These are phyloP conservation scores for Podarcis muralis DNA, from an alignment of 2,113 vertebrate genomes.

Conservation along the genomic window DNA sequence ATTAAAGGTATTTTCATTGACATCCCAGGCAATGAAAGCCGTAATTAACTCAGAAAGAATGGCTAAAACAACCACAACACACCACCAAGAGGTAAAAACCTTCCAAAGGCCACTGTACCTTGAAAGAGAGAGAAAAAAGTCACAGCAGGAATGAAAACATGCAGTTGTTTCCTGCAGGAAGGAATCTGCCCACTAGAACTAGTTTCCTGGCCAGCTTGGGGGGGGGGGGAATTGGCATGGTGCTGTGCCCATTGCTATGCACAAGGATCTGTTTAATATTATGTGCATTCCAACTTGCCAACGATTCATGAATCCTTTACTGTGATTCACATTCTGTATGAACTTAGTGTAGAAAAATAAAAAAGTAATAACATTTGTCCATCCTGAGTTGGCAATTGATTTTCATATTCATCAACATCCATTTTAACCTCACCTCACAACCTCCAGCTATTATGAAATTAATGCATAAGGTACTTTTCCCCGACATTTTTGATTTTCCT, in stretches of 20 bases:
- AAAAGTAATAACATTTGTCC: background rate
- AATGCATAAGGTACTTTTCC: background rate
- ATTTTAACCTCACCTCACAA: slow-evolving; percentile 33
- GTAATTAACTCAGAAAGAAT: slow-evolving; percentile 30
- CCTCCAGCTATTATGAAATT: background rate
- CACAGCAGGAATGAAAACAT: slow-evolving; percentile 47
- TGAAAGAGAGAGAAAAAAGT: background rate
- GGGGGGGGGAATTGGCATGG: slow-evolving; percentile 22
- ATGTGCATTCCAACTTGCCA: slow-evolving; percentile 29
- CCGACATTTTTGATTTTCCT: background rate
- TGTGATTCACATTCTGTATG: slow-evolving; percentile 38
- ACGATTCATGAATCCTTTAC: slow-evolving; percentile 43
- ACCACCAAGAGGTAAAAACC: background rate
- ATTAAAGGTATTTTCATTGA: slow-evolving; percentile 44
- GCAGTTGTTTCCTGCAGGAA: slow-evolving; percentile 61
- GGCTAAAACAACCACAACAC: background rate
- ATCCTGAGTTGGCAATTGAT: slow-evolving; percentile 44
- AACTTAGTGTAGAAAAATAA: slow-evolving; percentile 53
- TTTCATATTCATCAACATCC: slow-evolving; percentile 31
- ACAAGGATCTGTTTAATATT: background rate
- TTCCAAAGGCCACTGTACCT: slow-evolving; percentile 28
- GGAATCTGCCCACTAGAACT: slow-evolving; percentile 55
- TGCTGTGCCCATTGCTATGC: slow-evolving; percentile 24
- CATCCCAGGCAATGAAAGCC: background rate
- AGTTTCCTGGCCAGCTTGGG: slow-evolving; percentile 51